These are phyloP conservation scores for Halcyon malimbica DNA, from an alignment of 2,113 vertebrate genomes.

Conservation along the genomic window DNA sequence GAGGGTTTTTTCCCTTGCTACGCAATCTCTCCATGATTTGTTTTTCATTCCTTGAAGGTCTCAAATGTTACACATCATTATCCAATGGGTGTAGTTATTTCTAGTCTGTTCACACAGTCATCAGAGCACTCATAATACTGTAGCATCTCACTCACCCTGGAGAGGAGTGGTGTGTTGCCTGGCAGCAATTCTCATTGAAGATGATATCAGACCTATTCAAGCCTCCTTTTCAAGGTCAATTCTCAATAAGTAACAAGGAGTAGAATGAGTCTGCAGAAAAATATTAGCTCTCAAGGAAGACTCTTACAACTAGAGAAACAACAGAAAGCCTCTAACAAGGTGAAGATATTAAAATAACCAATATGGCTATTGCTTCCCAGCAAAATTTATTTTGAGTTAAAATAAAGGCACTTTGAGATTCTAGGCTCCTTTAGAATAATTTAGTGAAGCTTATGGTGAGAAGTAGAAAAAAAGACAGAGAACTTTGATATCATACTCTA, in stretches of 20 bases:
- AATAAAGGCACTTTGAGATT: background rate
- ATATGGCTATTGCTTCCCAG: background rate
- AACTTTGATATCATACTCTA: background rate
- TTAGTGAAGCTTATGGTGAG: background rate
- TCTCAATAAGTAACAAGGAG: background rate
- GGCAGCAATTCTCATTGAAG: background rate
- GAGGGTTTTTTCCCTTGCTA: background rate
- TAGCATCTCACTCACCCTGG: background rate
- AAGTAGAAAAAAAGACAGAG: background rate
- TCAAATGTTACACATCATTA: background rate
- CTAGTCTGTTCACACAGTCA: background rate
- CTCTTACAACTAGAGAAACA: background rate
- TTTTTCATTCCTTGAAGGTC: background rate
- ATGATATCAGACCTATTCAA: background rate
- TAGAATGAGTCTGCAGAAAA: background rate
- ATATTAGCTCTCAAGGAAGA: background rate
- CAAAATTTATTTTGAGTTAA: background rate
- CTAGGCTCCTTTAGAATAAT: background rate
- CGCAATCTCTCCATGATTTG: background rate
- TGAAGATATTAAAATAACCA: background rate
- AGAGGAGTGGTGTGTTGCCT: background rate
- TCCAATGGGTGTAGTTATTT: background rate
- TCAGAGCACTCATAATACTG: background rate
- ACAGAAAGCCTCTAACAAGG: background rate
- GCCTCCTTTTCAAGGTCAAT: background rate